Base-by-base conservation (phyloP, 2,113 vertebrate genomes). In the Perccottus glenii region DNA sequence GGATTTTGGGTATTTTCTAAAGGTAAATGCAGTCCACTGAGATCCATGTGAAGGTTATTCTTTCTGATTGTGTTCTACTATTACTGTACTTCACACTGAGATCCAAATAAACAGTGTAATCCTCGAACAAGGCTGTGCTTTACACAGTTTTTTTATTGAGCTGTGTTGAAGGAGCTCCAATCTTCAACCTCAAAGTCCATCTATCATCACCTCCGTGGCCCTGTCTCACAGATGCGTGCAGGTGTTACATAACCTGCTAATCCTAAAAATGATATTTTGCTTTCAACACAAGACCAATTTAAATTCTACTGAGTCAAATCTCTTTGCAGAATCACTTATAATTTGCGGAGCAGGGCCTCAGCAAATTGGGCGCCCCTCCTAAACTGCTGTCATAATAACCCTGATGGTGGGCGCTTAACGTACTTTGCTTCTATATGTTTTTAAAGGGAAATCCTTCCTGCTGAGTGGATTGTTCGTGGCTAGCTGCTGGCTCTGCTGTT, bases 271-370 rank as follows among this genome's bases (percentile, higher is more conserved):
- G 55, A 14, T 70, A 45, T 51, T 51, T 48, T 49, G 35, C 38
- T 64, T 65, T 45, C 63, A 15, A 55, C 48, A 5, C 12, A 19
- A 55, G 9, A 4, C 46, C 55, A 62, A 32, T 51, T 65, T 19
- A 45, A 57, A 55, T 55, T 2, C n/a, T 27, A 67, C 38, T 50
- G 38, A 73, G 45, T 63, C 38, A 12, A 51, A 75, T 27, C 11
- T 63, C 63, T 74, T 8, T 19, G 57, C 70, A 47, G 65, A 64
- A 48, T 51, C 55, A 45, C 43, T 53, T 64, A 71, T 60, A 51
- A 75, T 77, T 56, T 7, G 81, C 85, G 85, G 84, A 86, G 47
- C 63, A 11, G 61, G 59, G 52, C 27, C 6, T 80, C n/a, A n/a
- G n/a, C n/a, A n/a, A n/a, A n/a, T 84, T 48, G 46, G 35, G 46